Evolutionary conservation across 1,140 invertebrate species (phyloP), one percentile per base, ranked within the genome.

Genomic region (Helicoverpa armigera): DNA sequence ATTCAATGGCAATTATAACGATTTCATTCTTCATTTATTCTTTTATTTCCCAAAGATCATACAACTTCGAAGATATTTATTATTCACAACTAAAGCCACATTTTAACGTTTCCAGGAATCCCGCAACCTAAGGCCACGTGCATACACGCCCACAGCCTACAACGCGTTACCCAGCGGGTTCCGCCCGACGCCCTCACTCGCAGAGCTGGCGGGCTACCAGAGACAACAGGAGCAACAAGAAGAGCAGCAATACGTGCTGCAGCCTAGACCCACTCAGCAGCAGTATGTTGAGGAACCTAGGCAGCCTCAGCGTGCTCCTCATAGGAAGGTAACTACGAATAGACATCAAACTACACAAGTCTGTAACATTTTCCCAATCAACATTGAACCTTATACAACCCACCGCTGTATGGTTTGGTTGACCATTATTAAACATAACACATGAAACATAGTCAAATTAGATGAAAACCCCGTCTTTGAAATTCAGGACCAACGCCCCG

Each of bases 121-220:
- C 2, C 88, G 93, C 11, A 94, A 94, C 77, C 83, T 94, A 0
- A 84, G 92, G 31, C 93, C 93, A 18, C 88, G 93, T 10, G 93
- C 93, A 10, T 95, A 95, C 85, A 89, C 87, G 3, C 89, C 88
- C 16, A 86, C 82, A 4, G 92, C 88, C 0, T 94, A 89, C 81
- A 94, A 95, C 82, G 83, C 91, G 9, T 72, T 95, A 5, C 92
- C 94, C 2, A 91, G 83, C 16, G 94, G 92, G 3, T 95, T 95
- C 83, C 86, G 93, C n/a, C 92, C 93, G 0, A 93, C 93, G 31
- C 88, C 92, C 0, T 93, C 91, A 0, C 82, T 94, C 18, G 92
- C 93, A n/a, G 91, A 93, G 83, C 86, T 94, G 60, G 92, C 92
- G 0, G 93, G 93, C 18, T 94, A 94, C 84, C 90, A 86, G 56